A percentile compares a stretch with the other conserved stretches of the same genome.
Conservation (phyloP, 2,113 vertebrate species). For the Dasyurus viverrinus region DNA sequence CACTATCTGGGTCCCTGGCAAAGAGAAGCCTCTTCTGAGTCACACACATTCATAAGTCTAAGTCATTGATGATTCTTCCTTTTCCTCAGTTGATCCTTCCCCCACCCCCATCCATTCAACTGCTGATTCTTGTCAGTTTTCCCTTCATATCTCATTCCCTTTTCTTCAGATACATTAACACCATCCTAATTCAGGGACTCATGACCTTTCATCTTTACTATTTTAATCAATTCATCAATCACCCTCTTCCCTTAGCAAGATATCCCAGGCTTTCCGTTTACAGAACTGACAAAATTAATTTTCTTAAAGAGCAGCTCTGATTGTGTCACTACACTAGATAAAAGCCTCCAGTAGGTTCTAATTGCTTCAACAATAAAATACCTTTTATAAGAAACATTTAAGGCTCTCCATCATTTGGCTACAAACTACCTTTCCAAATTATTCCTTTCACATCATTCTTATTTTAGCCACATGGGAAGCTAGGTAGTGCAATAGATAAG, state of each 20-base stretch:
- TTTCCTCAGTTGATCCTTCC: no score
- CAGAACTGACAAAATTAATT: neutral
- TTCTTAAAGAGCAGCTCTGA: neutral
- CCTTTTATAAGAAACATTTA: neutral
- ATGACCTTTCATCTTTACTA: neutral
- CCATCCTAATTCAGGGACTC: no score
- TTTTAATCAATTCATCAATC: neutral
- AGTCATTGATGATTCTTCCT: neutral
- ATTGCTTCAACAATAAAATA: neutral
- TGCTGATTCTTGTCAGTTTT: neutral
- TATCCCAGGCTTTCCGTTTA: neutral
- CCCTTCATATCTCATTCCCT: neutral
- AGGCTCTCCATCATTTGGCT: neutral
- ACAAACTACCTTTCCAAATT: neutral
- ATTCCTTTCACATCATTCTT: neutral
- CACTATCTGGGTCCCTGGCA: neutral
- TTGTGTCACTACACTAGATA: neutral
- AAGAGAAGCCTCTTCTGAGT: neutral
- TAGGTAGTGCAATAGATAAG: neutral
- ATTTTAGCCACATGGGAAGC: neutral
- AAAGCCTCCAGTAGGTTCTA: neutral
- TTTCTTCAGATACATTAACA: no score
- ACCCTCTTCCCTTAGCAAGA: neutral
- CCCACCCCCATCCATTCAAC: neutral
- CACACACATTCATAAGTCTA: neutral